phyloP scores from a whole-genome alignment of 2,113 vertebrate genomes.

The Thryonomys swinderianus region DNA sequence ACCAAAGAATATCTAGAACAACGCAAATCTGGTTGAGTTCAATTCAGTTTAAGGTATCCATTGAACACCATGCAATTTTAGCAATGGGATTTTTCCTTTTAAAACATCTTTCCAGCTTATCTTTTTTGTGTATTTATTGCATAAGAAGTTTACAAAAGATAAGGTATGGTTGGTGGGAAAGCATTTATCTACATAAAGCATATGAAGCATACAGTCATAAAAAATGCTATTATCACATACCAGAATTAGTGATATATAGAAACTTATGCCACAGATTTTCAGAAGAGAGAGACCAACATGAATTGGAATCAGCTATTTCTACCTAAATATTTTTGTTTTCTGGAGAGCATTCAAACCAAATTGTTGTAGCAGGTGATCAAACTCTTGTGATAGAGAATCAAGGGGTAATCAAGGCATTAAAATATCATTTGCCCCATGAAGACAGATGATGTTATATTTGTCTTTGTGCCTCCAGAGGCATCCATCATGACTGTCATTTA shows the following conservation, averaged over 20 bases:
- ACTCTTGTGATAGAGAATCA: not conserved
- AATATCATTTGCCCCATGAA: not conserved
- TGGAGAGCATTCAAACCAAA: not conserved
- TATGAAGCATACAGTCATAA: slow-evolving; percentile 28
- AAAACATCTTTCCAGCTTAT: slow-evolving; percentile 38
- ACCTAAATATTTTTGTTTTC: not conserved
- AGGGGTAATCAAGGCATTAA: not conserved
- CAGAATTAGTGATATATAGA: not conserved
- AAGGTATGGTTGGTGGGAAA: slow-evolving; percentile 20
- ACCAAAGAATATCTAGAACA: not conserved
- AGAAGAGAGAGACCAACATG: not conserved
- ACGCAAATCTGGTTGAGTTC: slow-evolving; percentile 1
- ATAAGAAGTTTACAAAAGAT: slow-evolving; percentile 16
- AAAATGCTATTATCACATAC: slow-evolving; percentile 13
- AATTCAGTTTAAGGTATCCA: slow-evolving; percentile 27
- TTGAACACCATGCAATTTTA: slow-evolving; percentile 34
- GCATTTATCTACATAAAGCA: slow-evolving; percentile 34
- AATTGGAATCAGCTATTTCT: not conserved
- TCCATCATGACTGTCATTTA: not conserved
- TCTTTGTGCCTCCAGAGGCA: not conserved
- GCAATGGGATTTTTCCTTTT: not conserved
- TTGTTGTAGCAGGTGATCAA: slow-evolving; percentile 13
- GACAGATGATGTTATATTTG: not conserved
- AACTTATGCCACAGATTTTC: not conserved
- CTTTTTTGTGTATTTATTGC: slow-evolving; percentile 40